Evolutionary conservation across 2,888 invertebrate genomes (phyloP).

Genomic region (Himalopsyche tibetana): DNA sequence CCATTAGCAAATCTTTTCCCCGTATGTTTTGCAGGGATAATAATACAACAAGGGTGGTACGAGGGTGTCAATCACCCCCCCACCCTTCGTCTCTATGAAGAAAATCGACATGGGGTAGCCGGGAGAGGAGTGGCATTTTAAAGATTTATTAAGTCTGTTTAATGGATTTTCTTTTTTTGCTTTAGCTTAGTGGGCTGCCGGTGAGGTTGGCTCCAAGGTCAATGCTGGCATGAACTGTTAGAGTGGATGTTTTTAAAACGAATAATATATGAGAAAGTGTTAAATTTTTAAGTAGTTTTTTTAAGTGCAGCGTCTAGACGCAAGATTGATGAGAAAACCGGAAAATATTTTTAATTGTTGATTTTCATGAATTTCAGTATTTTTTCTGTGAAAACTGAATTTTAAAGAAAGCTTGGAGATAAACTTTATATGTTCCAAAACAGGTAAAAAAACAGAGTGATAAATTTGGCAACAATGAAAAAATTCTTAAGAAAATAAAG

Average conservation of each 20-base stretch:
- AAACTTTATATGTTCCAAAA: too few relatives aligned
- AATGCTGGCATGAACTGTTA: neutral
- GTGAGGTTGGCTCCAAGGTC: slow-evolving; percentile 20
- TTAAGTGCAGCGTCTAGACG: slow-evolving; percentile 29
- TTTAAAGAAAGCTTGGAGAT: too few relatives aligned
- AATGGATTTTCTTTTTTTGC: slow-evolving; percentile 62
- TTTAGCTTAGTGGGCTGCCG: slow-evolving; percentile 26
- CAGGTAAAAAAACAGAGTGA: too few relatives aligned
- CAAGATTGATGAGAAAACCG: slow-evolving; percentile 13
- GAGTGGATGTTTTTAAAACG: slow-evolving; percentile 15
- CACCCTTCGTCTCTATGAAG: slow-evolving; percentile 13
- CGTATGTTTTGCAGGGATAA: neutral
- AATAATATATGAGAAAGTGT: slow-evolving; percentile 43
- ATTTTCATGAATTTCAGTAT: too few relatives aligned
- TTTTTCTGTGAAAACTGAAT: too few relatives aligned
- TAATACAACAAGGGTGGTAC: slow-evolving; percentile 35
- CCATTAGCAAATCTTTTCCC: slow-evolving; percentile 3
- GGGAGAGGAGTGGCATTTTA: slow-evolving; percentile 66
- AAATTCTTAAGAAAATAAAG: too few relatives aligned
- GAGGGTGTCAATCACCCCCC: slow-evolving; percentile 45
- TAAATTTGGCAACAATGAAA: too few relatives aligned
- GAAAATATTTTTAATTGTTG: neutral
- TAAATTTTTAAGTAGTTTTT: slow-evolving; percentile 27
- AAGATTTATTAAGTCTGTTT: slow-evolving; percentile 64
- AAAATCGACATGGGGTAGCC: slow-evolving; percentile 55